A percentile compares a stretch with the other conserved stretches of the same genome.
phyloP scores from a whole-genome alignment of 2,113 vertebrate species.

The Lycocorax pyrrhopterus region DNA sequence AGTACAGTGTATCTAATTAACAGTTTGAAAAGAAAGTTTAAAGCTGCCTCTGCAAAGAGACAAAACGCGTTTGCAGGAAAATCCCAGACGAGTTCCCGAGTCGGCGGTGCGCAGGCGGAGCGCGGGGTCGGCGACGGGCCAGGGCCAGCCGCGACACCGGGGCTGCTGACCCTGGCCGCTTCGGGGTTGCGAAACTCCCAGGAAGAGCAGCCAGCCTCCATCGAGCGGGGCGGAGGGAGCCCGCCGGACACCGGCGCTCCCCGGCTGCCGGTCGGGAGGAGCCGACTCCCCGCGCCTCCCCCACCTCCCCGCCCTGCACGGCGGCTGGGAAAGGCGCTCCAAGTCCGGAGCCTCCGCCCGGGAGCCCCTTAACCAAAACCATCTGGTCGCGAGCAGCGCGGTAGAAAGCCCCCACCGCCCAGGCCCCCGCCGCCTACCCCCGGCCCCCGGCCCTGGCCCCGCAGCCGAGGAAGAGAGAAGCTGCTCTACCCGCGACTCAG shows the following conservation, averaged over 20 bases:
- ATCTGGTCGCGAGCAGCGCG: background rate
- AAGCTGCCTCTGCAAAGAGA: background rate
- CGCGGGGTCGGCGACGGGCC: background rate
- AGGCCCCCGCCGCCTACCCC: background rate
- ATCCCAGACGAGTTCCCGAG: background rate
- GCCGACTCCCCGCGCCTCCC: background rate
- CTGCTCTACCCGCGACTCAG: background rate
- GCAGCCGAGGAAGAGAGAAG: background rate
- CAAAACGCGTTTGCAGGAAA: background rate
- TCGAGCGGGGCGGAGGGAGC: background rate
- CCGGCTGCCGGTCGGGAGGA: background rate
- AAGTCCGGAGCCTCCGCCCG: background rate
- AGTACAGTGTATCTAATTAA: background rate
- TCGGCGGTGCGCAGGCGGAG: background rate
- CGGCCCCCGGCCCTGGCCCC: background rate
- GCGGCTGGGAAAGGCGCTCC: background rate
- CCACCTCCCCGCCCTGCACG: background rate
- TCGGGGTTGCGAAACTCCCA: background rate
- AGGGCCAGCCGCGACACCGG: background rate
- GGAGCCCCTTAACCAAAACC: constrained; percentile 31
- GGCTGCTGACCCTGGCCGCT: background rate
- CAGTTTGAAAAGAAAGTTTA: constrained; percentile 45
- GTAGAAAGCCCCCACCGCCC: background rate
- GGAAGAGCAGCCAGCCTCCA: background rate
- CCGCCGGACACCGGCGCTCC: background rate